These are phyloP conservation scores for Phymorhynchus buccinoides DNA, from an alignment of 1,140 invertebrate species.

Conservation along the genomic window DNA sequence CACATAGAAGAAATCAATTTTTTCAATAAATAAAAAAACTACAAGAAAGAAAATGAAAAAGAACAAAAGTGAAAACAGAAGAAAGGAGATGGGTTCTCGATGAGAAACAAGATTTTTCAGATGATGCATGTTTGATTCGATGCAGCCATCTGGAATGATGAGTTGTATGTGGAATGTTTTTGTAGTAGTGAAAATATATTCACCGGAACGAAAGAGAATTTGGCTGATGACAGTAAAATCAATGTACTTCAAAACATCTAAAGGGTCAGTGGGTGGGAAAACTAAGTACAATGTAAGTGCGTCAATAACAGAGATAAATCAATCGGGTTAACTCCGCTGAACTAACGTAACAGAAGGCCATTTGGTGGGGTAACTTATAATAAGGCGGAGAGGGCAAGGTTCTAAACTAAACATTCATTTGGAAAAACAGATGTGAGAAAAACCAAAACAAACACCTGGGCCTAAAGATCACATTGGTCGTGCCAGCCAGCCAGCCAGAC, in stretches of 20 bases:
- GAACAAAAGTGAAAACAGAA: neutral
- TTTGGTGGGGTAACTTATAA: neutral
- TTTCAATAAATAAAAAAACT: neutral
- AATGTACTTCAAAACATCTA: too few relatives aligned
- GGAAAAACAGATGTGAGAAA: neutral
- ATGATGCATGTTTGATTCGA: too few relatives aligned
- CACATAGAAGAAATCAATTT: neutral
- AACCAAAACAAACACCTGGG: neutral
- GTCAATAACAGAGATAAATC: neutral
- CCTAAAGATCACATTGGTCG: neutral
- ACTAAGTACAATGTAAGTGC: too few relatives aligned
- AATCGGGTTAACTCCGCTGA: neutral
- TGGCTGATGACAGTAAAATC: too few relatives aligned
- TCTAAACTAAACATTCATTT: neutral
- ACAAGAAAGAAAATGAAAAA: neutral
- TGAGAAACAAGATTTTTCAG: too few relatives aligned
- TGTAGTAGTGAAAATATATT: too few relatives aligned
- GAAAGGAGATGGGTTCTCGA: neutral
- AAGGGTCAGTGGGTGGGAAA: too few relatives aligned
- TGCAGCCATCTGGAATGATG: too few relatives aligned
- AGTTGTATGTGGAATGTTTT: too few relatives aligned
- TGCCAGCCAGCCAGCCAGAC: neutral
- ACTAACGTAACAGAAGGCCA: neutral
- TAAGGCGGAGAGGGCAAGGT: too few relatives aligned
- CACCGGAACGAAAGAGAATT: too few relatives aligned